Evolutionary conservation across 1,140 invertebrate species (phyloP).

Genomic region (Hermatobates lingyangjiaoensis): DNA sequence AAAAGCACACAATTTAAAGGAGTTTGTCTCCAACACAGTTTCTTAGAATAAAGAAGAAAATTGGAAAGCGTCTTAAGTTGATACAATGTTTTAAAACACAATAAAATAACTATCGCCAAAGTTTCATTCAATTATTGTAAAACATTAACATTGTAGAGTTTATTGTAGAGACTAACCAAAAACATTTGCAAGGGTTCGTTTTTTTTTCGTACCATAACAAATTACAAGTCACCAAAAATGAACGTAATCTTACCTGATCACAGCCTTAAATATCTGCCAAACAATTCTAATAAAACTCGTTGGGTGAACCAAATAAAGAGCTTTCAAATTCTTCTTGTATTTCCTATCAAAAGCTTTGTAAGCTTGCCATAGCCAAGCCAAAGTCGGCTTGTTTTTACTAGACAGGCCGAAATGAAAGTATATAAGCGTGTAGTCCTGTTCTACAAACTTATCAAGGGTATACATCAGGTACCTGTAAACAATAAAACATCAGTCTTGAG

Average conservation of each 20-base stretch:
- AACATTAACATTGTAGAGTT: too few species aligned
- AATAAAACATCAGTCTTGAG: background rate
- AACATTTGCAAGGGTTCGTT: too few species aligned
- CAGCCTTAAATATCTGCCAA: slow-evolving; percentile 87
- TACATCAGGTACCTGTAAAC: slow-evolving; percentile 72
- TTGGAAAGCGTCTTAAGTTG: too few species aligned
- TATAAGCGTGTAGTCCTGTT: slow-evolving; percentile 96
- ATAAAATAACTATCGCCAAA: too few species aligned
- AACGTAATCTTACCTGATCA: slow-evolving; percentile 55
- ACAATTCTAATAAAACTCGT: slow-evolving; percentile 92
- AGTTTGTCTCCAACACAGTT: too few species aligned
- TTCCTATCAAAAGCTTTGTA: slow-evolving; percentile 95
- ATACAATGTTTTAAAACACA: too few species aligned
- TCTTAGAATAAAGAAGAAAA: too few species aligned
- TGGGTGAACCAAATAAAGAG: slow-evolving; percentile 93
- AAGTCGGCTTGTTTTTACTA: slow-evolving; percentile 88
- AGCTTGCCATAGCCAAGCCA: slow-evolving; percentile 93
- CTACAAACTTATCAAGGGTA: slow-evolving; percentile 93
- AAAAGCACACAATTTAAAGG: too few species aligned
- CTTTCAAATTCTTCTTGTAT: slow-evolving; percentile 99
- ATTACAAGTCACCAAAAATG: too few species aligned
- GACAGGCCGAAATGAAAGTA: slow-evolving; percentile 97
- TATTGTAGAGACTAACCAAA: too few species aligned
- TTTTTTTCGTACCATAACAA: too few species aligned
- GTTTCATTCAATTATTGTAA: too few species aligned